phyloP scores from a whole-genome alignment of 1,140 invertebrate species.

The Antheraea pernyi region DNA sequence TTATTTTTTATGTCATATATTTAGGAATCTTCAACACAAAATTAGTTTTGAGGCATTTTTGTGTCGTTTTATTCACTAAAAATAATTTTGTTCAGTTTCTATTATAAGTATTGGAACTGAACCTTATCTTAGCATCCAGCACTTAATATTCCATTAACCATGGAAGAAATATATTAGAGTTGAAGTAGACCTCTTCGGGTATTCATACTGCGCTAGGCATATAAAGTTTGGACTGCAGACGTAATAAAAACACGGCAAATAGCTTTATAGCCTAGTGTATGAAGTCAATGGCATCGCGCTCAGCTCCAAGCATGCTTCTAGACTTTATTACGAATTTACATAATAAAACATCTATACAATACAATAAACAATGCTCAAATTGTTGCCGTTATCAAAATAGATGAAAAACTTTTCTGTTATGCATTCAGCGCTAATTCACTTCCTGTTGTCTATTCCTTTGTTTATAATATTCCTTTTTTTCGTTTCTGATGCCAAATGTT shows the following conservation, averaged over 20 bases:
- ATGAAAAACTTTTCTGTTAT: not conserved
- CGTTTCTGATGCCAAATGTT: too few species aligned
- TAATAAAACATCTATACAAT: not conserved
- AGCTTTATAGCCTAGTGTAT: slow-evolving; percentile 18
- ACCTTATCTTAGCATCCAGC: too few species aligned
- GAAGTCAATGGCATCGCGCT: slow-evolving; percentile 14
- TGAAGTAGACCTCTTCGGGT: not conserved
- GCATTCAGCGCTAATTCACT: not conserved
- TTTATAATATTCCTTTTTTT: not conserved
- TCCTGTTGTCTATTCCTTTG: not conserved
- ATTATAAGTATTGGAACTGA: too few species aligned
- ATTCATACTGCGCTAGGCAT: slow-evolving; percentile 8
- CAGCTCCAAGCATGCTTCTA: slow-evolving; percentile 3
- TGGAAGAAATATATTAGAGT: not conserved
- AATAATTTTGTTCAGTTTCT: too few species aligned
- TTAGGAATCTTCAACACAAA: too few species aligned
- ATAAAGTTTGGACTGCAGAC: slow-evolving; percentile 15
- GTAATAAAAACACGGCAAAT: slow-evolving; percentile 14
- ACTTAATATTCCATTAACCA: not conserved
- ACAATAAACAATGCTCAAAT: not conserved
- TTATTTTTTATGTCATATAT: too few species aligned
- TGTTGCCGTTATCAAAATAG: slow-evolving; percentile 2
- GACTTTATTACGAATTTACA: slow-evolving; percentile 2
- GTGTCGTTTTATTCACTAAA: too few species aligned
- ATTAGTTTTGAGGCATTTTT: too few species aligned